These are phyloP conservation scores for Aurelia aurita complex sp. Pacific DNA, from an alignment of 30 jellyfish, hydroid and myxozoan species.

Conservation along the genomic window DNA sequence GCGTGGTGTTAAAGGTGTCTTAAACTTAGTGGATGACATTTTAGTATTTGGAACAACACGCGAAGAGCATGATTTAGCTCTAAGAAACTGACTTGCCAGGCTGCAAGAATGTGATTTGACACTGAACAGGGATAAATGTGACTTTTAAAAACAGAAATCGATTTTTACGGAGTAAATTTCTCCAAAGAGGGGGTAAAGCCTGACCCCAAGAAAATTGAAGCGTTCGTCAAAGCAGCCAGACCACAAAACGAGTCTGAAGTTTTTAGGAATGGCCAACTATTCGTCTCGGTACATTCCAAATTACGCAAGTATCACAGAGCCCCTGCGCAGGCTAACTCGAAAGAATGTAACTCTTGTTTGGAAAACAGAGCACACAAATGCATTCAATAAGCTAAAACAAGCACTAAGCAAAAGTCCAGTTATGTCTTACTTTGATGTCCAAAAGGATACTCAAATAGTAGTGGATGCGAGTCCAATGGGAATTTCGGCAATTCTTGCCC, in stretches of 20 bases:
- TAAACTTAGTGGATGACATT: no score
- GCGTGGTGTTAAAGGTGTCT: no score
- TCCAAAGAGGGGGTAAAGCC: no score
- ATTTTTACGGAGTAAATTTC: no score
- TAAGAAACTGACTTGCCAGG: no score
- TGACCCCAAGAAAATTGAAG: no score
- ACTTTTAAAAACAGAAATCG: no score
- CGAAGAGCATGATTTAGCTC: no score
- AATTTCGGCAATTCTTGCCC: conserved; percentile 18
- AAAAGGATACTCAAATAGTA: conserved; percentile 13
- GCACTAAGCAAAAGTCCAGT: neutral
- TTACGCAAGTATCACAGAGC: conserved; percentile 10
- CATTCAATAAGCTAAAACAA: conserved; percentile 11
- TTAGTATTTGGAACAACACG: no score
- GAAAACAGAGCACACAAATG: neutral
- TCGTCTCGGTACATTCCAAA: conserved; percentile 16
- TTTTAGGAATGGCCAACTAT: conserved; percentile 34
- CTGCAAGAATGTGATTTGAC: no score
- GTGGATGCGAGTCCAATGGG: conserved; percentile 21
- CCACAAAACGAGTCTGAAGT: conserved; percentile 33
- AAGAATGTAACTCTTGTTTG: neutral
- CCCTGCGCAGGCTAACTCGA: neutral
- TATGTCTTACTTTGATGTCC: conserved; percentile 23
- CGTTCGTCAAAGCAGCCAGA: neutral
- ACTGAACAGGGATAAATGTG: no score